Percentiles rank a stretch among this genome's conserved stretches.
phyloP scores from a whole-genome alignment of 2,113 vertebrate genomes.

The Malurus alboscapulatus region DNA sequence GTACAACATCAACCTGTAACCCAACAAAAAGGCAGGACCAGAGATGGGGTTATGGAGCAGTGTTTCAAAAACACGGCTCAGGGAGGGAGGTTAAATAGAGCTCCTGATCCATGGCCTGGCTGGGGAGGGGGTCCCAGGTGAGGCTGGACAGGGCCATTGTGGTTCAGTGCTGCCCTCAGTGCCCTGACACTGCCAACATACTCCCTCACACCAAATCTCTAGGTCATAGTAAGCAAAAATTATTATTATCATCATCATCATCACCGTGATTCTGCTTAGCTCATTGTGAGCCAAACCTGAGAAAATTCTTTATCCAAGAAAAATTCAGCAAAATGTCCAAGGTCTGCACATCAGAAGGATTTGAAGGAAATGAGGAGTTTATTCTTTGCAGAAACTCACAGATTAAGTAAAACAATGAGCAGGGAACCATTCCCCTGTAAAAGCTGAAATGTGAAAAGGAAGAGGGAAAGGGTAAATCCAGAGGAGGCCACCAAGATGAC shows the following conservation, averaged over 20 bases:
- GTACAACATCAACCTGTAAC: fast-evolving
- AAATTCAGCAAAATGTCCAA: neutral
- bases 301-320: neutral
- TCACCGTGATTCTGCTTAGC: neutral
- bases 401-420: neutral
- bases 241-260: too few relatives aligned
- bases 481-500: neutral
- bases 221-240: neutral
- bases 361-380: neutral
- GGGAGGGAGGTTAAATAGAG: fast-evolving
- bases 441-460: fast-evolving
- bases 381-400: neutral
- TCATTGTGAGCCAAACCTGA: neutral
- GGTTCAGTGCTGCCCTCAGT: neutral
- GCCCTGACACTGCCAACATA: neutral
- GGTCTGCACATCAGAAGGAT: neutral
- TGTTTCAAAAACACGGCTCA: neutral
- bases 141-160: neutral
- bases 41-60: fast-evolving
- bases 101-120: neutral
- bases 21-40: neutral
- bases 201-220: neutral
- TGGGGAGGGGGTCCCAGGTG: neutral
- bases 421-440: neutral
- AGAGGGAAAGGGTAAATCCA: neutral